A percentile compares a stretch with the other conserved stretches of the same genome.
Evolutionary conservation across 1,140 invertebrate genomes (phyloP).

Genomic region (Neomicropteryx cornuta): DNA sequence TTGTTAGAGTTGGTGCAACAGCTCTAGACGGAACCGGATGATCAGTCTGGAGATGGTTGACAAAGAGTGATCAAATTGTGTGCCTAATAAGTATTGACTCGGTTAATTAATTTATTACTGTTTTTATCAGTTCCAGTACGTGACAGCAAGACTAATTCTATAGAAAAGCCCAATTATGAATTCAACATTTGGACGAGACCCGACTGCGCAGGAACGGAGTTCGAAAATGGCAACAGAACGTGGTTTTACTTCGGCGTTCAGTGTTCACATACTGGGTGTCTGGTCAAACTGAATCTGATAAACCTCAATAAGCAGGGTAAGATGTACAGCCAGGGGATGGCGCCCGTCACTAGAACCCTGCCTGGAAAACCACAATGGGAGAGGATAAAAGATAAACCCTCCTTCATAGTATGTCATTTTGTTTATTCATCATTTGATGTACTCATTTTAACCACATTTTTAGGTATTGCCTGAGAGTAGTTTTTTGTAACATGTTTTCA

Average conservation of each 20-base stretch:
- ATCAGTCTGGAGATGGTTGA: too few relatives aligned
- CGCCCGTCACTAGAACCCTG: conserved; percentile 61
- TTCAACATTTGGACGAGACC: conserved; percentile 87
- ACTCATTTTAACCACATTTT: too few relatives aligned
- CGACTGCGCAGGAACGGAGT: conserved; percentile 79
- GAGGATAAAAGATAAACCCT: conserved; percentile 61
- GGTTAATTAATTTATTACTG: too few relatives aligned
- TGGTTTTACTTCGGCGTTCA: conserved; percentile 92
- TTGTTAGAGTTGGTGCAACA: too few relatives aligned
- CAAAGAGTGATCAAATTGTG: too few relatives aligned
- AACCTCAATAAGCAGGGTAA: conserved; percentile 85
- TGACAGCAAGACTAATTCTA: conserved; percentile 10
- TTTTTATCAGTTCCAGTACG: too few relatives aligned
- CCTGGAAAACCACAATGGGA: conserved; percentile 69
- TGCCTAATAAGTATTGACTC: not conserved
- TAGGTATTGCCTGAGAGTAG: too few relatives aligned
- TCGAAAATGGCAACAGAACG: conserved; percentile 82
- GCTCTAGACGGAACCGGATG: too few relatives aligned
- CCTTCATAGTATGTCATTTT: conserved; percentile 43
- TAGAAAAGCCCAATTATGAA: conserved; percentile 56
- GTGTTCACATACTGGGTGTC: too few relatives aligned
- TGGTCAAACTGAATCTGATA: conserved; percentile 72
- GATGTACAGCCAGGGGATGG: conserved; percentile 86
- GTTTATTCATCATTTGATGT: conserved; percentile 3
- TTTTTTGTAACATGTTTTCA: too few relatives aligned